phyloP scores from a whole-genome alignment of 2,888 invertebrate genomes.

The Mythimna vitellina region DNA sequence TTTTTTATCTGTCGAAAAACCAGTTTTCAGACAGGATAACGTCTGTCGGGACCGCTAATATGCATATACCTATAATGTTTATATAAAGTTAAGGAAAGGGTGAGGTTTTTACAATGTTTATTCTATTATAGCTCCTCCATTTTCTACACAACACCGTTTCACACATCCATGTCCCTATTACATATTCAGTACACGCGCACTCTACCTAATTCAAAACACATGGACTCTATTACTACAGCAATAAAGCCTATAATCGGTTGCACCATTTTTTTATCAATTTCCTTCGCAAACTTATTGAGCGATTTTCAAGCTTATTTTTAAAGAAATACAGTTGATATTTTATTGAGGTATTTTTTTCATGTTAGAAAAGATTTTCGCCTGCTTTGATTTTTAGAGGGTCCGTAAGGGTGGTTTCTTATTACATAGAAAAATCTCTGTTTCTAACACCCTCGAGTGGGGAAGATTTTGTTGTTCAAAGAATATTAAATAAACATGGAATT shows the following conservation, averaged over 20 bases:
- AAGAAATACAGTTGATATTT: conserved; percentile 51
- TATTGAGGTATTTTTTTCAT: conserved; percentile 43
- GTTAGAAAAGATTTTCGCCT: conserved; percentile 52
- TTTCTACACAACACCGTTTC: conserved; percentile 5
- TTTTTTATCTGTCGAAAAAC: no score
- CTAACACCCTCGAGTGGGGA: conserved; percentile 29
- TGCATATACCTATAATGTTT: no score
- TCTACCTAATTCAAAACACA: conserved; percentile 24
- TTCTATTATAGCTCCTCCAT: conserved; percentile 28
- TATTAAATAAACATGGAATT: conserved; percentile 5
- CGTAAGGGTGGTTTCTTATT: conserved; percentile 60
- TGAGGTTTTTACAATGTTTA: background rate
- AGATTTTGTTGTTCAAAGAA: conserved; percentile 40
- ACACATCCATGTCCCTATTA: conserved; percentile 67
- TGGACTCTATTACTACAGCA: background rate
- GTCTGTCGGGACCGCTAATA: no score
- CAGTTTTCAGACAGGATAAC: no score
- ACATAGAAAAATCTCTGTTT: conserved; percentile 49
- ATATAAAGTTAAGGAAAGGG: no score
- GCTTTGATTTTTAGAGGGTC: conserved; percentile 62
- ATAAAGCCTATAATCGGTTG: conserved; percentile 49
- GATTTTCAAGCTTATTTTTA: conserved; percentile 41
- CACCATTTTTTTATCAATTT: conserved; percentile 23
- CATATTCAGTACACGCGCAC: conserved; percentile 72
- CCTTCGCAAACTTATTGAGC: conserved; percentile 6